Base-by-base conservation (phyloP, 2,113 vertebrate species). In the Xiphorhynchus elegans region DNA sequence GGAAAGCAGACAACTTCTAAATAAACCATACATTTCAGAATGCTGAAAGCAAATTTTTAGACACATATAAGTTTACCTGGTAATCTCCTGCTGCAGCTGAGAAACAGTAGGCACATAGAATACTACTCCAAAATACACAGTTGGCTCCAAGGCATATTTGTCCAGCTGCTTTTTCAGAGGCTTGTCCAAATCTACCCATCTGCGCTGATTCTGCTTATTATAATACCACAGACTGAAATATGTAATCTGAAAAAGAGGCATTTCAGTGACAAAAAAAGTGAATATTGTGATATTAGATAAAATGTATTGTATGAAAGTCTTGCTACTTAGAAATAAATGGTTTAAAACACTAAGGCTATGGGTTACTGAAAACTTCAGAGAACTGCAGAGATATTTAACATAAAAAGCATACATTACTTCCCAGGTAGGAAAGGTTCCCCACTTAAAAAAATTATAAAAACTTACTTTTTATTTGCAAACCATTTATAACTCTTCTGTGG, bases 171-270 rank as follows among this genome's bases (percentile, higher is more conserved):
- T 99, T 98, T 99, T 99, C 72, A 99, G 97, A 23, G 99, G 99
- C 79, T 99, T 99, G 76, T 99, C 99, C 98, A 99, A 94, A 94
- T 99, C 99, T 44, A 99, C 98, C 99, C 99, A 99, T 92, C 99
- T 98, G 95, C 99, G 99, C 97, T 99, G 99, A 92, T 98, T 99
- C 96, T 99, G 99, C 97, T 99, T 99, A 96, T 99, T 99, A 95
- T 98, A 98, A 97, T 99, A 99, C 99, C 99, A 99, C 74, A 99
- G 98, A 91, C 99, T 99, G 98, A 99, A 99, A 97, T 98, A 99
- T 0, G 98, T 99, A 96, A 99, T 98, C 99, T 99, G 95, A 60
- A 96, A 97, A 95, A 95, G 50, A 92, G 53, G 16, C 14, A 58
- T 89, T 87, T 93, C 37, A 69, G 37, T 21, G 7, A 72, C n/a